A percentile compares a stretch with the other conserved stretches of the same genome.
Conservation (phyloP, 2,113 vertebrate genomes). For the Nycticryphes semicollaris region DNA sequence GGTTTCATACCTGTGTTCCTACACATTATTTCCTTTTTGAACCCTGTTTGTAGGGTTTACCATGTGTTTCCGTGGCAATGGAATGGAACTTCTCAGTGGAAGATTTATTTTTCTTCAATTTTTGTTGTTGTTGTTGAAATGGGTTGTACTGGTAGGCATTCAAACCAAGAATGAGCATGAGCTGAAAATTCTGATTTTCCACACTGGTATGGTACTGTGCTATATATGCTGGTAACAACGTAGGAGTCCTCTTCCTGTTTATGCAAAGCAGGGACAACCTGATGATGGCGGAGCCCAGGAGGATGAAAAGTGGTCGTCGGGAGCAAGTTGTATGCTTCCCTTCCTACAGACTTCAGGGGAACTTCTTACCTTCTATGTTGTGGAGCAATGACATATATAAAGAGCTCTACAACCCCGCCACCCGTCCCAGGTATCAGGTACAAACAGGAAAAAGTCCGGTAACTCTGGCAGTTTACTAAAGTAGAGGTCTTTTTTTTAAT, state of each 20-base stretch:
- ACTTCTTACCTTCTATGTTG: neutral
- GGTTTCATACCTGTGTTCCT: neutral
- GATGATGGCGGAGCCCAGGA: neutral
- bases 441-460: neutral
- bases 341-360: neutral
- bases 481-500: neutral
- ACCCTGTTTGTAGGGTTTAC: neutral
- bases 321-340: neutral
- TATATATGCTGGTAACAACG: neutral
- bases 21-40: conserved; percentile 24
- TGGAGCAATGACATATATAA: neutral
- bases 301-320: neutral
- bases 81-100: conserved; percentile 4
- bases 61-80: conserved; percentile 19
- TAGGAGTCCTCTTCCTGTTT: neutral
- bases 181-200: conserved; percentile 3
- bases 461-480: neutral
- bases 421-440: too few relatives aligned
- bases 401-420: neutral
- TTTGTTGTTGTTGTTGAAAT: neutral
- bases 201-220: neutral
- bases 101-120: neutral
- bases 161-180: conserved; percentile 31
- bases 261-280: neutral
- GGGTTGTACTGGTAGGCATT: neutral